Evolutionary conservation across 2,113 vertebrate genomes (phyloP).

Genomic region (Cnemophilus loriae): DNA sequence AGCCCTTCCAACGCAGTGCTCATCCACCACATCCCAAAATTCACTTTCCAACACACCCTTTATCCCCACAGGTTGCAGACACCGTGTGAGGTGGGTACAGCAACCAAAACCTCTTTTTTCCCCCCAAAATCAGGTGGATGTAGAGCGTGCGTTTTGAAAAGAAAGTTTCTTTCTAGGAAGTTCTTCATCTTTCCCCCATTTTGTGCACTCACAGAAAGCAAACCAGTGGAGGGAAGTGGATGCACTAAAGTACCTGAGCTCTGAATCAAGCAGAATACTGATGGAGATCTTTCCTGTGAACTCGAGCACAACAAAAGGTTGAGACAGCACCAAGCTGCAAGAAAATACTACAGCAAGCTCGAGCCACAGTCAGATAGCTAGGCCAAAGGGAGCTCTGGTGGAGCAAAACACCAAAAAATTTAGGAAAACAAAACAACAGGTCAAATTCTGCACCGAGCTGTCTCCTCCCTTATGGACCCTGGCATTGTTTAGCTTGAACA

Average conservation of each 20-base stretch:
- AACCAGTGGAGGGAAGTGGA: slow-evolving; percentile 32
- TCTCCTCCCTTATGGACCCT: not conserved
- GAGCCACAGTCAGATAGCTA: slow-evolving; percentile 7
- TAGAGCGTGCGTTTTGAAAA: not conserved
- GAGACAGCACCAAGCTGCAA: slow-evolving; percentile 33
- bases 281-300: slow-evolving; percentile 21
- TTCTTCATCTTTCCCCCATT: not conserved
- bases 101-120: not conserved
- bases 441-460: not conserved
- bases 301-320: slow-evolving; percentile 28
- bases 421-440: not conserved
- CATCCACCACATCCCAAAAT: not conserved
- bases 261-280: slow-evolving; percentile 59
- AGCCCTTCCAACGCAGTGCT: not conserved
- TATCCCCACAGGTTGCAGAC: not conserved
- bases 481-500: not conserved
- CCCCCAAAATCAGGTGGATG: not conserved
- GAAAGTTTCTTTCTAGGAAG: not conserved
- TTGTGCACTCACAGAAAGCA: slow-evolving; percentile 10
- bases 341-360: slow-evolving; percentile 35
- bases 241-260: slow-evolving; percentile 68
- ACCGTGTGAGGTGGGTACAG: not conserved
- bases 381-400: slow-evolving; percentile 8
- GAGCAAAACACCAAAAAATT: not conserved
- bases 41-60: not conserved